Evolutionary conservation across 2,888 invertebrate species (phyloP).

Genomic region (Entomobrya proxima): DNA sequence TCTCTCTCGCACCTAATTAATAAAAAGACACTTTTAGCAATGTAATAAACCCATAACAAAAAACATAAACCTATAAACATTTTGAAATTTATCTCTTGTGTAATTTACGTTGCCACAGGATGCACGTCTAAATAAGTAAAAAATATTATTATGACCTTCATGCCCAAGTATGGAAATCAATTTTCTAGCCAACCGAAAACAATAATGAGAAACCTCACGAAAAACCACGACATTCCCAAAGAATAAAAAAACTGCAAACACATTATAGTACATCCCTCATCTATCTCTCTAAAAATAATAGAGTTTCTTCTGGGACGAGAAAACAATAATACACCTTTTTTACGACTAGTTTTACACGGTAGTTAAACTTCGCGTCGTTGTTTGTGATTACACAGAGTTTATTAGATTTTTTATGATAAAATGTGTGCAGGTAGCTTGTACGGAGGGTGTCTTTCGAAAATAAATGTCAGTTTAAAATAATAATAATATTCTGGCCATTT

Average conservation of each 20-base stretch:
- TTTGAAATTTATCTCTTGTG: not conserved
- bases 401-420: not conserved
- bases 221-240: not conserved
- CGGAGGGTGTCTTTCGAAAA: not conserved
- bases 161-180: conserved; percentile 62
- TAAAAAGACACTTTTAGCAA: conserved; percentile 5
- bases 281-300: not conserved
- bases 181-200: conserved; percentile 38
- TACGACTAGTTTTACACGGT: conserved; percentile 15
- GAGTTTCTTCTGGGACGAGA: not conserved
- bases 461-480: not conserved
- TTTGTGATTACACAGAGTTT: not conserved
- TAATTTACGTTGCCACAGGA: conserved; percentile 3
- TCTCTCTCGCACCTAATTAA: conserved; percentile 38
- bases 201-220: not conserved
- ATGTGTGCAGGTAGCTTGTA: conserved; percentile 1
- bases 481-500: conserved; percentile 8
- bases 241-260: not conserved
- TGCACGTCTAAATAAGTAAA: not conserved
- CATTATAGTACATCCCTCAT: not conserved
- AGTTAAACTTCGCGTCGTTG: not conserved
- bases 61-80: not conserved
- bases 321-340: not conserved
- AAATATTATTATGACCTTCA: not conserved
- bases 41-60: not conserved